Conservation (phyloP, 2,113 vertebrate species). For the Notiomystis cincta region DNA sequence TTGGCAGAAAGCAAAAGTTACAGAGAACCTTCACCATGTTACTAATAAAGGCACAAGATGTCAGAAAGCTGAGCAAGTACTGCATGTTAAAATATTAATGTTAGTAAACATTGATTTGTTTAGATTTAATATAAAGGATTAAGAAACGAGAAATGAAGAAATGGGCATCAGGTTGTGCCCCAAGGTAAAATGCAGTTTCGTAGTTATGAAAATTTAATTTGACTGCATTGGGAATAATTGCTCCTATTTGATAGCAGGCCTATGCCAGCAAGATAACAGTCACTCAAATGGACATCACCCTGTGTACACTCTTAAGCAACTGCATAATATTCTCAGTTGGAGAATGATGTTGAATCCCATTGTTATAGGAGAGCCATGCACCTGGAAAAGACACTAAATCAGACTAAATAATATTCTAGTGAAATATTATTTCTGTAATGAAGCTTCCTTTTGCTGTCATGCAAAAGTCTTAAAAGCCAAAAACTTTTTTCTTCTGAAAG, state of each 20-base stretch:
- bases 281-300: conserved; percentile 64
- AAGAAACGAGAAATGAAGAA: conserved; percentile 65
- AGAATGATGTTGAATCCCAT: conserved; percentile 16
- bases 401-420: conserved; percentile 20
- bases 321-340: conserved; percentile 8
- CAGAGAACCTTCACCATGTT: neutral
- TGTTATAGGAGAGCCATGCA: conserved; percentile 25
- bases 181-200: conserved; percentile 70
- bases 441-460: neutral
- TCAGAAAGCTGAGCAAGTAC: conserved; percentile 50
- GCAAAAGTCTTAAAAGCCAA: conserved; percentile 24
- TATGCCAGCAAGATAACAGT: conserved; percentile 67
- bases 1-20: neutral
- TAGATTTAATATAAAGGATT: conserved; percentile 78
- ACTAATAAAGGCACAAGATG: conserved; percentile 23
- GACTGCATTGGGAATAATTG: conserved; percentile 75
- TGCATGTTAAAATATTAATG: conserved; percentile 76
- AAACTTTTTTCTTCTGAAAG: conserved; percentile 42
- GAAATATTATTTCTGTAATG: conserved; percentile 34
- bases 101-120: conserved; percentile 78
- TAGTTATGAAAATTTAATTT: conserved; percentile 82
- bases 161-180: conserved; percentile 63
- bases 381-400: conserved; percentile 49
- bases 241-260: conserved; percentile 67
- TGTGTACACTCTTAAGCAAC: conserved; percentile 36